Conservation (phyloP, 2,888 invertebrate genomes). For the Cosmorhoe ocellata region DNA sequence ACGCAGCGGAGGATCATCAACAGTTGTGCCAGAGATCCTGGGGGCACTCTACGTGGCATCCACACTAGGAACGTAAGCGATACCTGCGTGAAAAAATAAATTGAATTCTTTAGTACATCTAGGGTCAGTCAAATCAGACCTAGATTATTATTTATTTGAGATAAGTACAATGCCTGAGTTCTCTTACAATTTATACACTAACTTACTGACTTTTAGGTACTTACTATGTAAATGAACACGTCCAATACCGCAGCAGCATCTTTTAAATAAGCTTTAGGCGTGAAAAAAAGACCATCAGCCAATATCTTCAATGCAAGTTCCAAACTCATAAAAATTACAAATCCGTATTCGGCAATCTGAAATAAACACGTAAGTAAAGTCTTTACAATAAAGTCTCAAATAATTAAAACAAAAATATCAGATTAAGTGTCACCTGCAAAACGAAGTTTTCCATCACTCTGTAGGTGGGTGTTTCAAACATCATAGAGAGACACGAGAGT, state of each 20-base stretch:
- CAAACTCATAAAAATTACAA: conserved; percentile 98
- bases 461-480: conserved; percentile 97
- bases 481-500: conserved; percentile 98
- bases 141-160: too few relatives aligned
- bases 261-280: conserved; percentile 98
- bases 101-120: neutral
- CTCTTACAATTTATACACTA: too few relatives aligned
- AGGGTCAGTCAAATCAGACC: too few relatives aligned
- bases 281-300: conserved; percentile 99
- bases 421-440: conserved; percentile 82
- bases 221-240: conserved; percentile 97
- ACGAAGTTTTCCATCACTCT: conserved; percentile 97
- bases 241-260: conserved; percentile 98
- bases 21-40: conserved; percentile 96
- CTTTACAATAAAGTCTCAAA: neutral
- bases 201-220: conserved; percentile 40
- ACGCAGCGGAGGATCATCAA: conserved; percentile 98
- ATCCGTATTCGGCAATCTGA: conserved; percentile 96
- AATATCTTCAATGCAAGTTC: conserved; percentile 97
- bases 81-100: conserved; percentile 80
- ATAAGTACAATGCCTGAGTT: too few relatives aligned
- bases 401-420: too few relatives aligned
- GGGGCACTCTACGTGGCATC: conserved; percentile 96
- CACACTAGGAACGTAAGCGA: conserved; percentile 97
- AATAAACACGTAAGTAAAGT: neutral